phyloP scores from a whole-genome alignment of 2,113 vertebrate genomes.

The Cavia aperea region DNA sequence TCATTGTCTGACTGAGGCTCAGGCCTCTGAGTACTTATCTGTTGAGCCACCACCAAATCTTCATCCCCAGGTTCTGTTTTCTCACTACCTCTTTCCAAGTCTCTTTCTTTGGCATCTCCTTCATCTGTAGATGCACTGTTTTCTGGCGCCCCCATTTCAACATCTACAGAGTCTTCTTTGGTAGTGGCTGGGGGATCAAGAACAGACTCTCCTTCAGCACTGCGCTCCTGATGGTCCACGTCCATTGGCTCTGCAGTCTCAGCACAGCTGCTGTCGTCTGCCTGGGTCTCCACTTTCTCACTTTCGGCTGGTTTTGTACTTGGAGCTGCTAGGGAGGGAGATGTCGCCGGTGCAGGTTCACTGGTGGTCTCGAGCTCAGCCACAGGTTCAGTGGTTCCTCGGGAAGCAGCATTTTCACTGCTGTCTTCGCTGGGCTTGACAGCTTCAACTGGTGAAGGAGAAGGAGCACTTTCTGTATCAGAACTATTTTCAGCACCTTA shows the following conservation, averaged over 20 bases:
- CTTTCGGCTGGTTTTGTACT: constrained; percentile 78
- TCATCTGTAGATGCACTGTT: constrained; percentile 88
- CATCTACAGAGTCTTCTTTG: constrained; percentile 86
- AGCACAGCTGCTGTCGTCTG: constrained; percentile 82
- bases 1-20: constrained; percentile 92
- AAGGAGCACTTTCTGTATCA: constrained; percentile 97
- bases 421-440: constrained; percentile 83
- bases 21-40: constrained; percentile 60
- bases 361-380: constrained; percentile 74
- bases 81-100: constrained; percentile 77
- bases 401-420: constrained; percentile 74
- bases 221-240: constrained; percentile 77
- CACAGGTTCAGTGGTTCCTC: constrained; percentile 66
- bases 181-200: constrained; percentile 78
- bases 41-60: constrained; percentile 70
- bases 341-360: constrained; percentile 68
- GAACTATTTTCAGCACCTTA: constrained; percentile 96
- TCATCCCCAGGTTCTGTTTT: constrained; percentile 78
- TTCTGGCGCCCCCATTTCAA: constrained; percentile 81
- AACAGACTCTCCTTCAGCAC: constrained; percentile 74
- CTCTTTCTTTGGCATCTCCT: constrained; percentile 87
- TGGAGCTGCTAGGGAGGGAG: constrained; percentile 69
- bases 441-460: constrained; percentile 89
- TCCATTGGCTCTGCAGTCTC: constrained; percentile 81
- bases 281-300: constrained; percentile 78